These are phyloP conservation scores for Nomada ferruginata DNA, from an alignment of 2,888 invertebrate genomes.

Conservation along the genomic window DNA sequence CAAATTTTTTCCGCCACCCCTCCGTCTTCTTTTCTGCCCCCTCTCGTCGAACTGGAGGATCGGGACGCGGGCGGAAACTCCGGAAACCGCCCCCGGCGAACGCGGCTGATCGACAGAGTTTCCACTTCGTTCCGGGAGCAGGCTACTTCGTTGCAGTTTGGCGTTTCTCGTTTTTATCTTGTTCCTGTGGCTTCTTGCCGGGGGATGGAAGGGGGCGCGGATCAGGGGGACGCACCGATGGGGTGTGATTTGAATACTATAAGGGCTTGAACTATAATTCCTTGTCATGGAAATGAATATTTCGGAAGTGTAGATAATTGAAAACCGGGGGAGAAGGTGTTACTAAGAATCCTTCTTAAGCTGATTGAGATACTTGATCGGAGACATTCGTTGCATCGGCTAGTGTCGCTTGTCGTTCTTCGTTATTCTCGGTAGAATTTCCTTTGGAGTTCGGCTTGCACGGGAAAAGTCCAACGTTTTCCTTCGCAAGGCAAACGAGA, in stretches of 20 bases:
- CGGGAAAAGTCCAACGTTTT: background rate
- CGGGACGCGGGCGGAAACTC: conserved; percentile 22
- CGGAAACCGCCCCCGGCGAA: conserved; percentile 27
- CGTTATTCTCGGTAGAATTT: too few species aligned
- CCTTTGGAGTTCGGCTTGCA: too few species aligned
- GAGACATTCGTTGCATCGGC: too few species aligned
- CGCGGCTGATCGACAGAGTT: conserved; percentile 10
- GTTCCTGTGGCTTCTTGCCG: background rate
- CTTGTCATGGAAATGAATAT: too few species aligned
- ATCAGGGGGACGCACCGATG: too few species aligned
- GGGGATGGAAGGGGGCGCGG: background rate
- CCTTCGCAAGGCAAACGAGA: background rate
- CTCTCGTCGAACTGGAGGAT: background rate
- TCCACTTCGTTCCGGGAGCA: background rate
- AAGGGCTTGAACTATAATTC: too few species aligned
- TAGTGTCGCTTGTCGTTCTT: too few species aligned
- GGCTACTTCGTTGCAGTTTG: background rate
- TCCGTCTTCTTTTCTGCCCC: background rate
- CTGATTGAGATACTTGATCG: too few species aligned
- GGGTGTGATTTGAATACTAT: background rate
- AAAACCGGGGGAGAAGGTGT: too few species aligned
- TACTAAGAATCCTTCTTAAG: too few species aligned
- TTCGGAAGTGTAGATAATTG: too few species aligned
- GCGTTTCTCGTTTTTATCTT: background rate
- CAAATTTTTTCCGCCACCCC: conserved; percentile 41